phyloP scores from a whole-genome alignment of 2,888 invertebrate genomes.

The Ligdia adustata region DNA sequence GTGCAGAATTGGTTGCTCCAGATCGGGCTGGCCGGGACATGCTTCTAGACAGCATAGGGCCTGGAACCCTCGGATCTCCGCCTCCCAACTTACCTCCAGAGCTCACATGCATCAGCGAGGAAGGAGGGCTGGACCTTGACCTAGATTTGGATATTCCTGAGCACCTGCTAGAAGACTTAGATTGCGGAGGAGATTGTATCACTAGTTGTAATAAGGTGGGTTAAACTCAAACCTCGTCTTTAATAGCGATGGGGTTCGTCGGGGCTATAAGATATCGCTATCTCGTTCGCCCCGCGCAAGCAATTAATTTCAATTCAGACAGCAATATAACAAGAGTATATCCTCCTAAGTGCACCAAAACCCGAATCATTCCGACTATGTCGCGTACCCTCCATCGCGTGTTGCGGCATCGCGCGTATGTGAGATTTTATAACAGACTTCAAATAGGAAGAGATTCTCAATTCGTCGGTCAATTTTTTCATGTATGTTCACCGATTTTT shows the following conservation, averaged over 20 bases:
- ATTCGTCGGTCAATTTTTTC: too few relatives aligned
- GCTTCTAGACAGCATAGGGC: slow-evolving; percentile 70
- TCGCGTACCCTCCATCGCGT: too few relatives aligned
- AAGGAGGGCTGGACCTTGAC: slow-evolving; percentile 92
- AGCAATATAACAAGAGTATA: too few relatives aligned
- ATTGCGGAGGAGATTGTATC: slow-evolving; percentile 92
- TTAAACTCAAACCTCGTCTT: neutral
- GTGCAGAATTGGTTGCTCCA: slow-evolving; percentile 75
- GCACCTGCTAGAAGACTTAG: slow-evolving; percentile 90
- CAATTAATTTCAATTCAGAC: too few relatives aligned
- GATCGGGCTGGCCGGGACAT: slow-evolving; percentile 72
- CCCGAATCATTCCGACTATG: too few relatives aligned
- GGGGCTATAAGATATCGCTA: too few relatives aligned
- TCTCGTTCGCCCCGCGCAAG: too few relatives aligned
- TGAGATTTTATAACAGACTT: too few relatives aligned
- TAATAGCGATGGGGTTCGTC: neutral
- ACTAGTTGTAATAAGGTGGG: slow-evolving; percentile 91
- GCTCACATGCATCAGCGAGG: slow-evolving; percentile 93
- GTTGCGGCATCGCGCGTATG: too few relatives aligned
- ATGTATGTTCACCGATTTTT: too few relatives aligned
- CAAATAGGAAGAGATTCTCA: too few relatives aligned
- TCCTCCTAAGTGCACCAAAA: too few relatives aligned
- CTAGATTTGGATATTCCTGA: slow-evolving; percentile 86
- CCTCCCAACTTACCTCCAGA: slow-evolving; percentile 86
- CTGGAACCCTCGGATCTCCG: slow-evolving; percentile 74